A percentile compares a stretch with the other conserved stretches of the same genome.
phyloP scores from a whole-genome alignment of 2,888 invertebrate genomes.

The Patella pellucida region DNA sequence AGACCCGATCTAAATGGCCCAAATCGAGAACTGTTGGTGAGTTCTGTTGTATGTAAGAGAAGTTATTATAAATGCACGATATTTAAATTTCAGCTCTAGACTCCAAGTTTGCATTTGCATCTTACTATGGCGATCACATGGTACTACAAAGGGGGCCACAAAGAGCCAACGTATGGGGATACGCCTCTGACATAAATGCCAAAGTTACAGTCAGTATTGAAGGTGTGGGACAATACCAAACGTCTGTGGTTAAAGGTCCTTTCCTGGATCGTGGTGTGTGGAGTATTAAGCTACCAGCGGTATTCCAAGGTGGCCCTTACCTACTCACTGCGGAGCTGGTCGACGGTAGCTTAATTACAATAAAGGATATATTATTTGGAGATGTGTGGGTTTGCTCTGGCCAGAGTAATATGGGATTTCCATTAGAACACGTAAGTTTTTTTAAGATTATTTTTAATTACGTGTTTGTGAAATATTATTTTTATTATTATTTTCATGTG shows the following conservation, averaged over 20 bases:
- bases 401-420: conserved; percentile 67
- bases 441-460: background rate
- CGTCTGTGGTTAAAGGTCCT: conserved; percentile 19
- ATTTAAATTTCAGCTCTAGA: background rate
- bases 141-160: conserved; percentile 43
- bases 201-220: conserved; percentile 25
- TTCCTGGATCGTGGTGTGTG: conserved; percentile 35
- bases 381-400: no score
- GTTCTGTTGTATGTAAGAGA: no score
- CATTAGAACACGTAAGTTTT: conserved; percentile 43
- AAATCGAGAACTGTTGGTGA: no score
- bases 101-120: conserved; percentile 17
- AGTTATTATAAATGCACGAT: no score
- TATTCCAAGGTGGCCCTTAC: conserved; percentile 40
- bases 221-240: background rate
- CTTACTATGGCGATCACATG: conserved; percentile 44
- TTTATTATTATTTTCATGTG: no score
- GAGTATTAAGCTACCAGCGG: conserved; percentile 44
- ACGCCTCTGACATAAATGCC: conserved; percentile 30
- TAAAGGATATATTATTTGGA: no score
- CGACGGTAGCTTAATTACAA: conserved; percentile 30
- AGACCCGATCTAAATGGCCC: no score
- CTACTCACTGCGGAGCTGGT: conserved; percentile 39
- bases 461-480: no score
- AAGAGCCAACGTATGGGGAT: conserved; percentile 44